A percentile compares a stretch with the other conserved stretches of the same genome.
Evolutionary conservation across 2,888 invertebrate genomes (phyloP).

Genomic region (Hirtodrosophila confusa): DNA sequence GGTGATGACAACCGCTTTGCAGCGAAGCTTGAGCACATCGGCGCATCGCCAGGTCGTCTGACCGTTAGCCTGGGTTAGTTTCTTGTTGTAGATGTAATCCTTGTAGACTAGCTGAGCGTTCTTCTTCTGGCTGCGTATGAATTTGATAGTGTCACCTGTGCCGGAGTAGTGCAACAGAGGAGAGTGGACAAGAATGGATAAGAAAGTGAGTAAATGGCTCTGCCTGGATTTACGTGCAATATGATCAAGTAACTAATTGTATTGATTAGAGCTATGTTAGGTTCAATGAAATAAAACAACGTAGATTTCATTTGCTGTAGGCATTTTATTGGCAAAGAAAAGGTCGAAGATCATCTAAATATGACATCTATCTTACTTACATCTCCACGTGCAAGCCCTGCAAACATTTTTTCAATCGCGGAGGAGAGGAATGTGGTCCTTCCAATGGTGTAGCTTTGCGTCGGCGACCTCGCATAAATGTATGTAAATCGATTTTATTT

Average conservation of each 20-base stretch:
- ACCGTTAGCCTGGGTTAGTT: constrained; percentile 84
- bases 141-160: constrained; percentile 76
- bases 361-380: neutral
- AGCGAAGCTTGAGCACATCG: constrained; percentile 83
- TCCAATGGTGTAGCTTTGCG: too few species aligned
- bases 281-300: constrained; percentile 54
- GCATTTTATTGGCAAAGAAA: constrained; percentile 43
- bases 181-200: constrained; percentile 33
- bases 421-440: too few species aligned
- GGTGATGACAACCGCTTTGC: constrained; percentile 84
- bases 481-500: too few species aligned
- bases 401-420: neutral
- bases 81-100: constrained; percentile 84
- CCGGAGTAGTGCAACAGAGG: constrained; percentile 13
- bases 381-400: neutral
- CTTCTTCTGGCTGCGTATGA: constrained; percentile 85
- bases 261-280: constrained; percentile 13
- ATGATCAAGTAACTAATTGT: constrained; percentile 9
- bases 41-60: constrained; percentile 84
- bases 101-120: constrained; percentile 84
- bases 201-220: constrained; percentile 30
- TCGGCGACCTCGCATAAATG: too few species aligned
- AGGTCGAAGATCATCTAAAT: constrained; percentile 17
- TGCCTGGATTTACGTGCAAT: constrained; percentile 3
- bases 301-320: constrained; percentile 21